Base-by-base conservation (phyloP, 2,888 invertebrate genomes). In the Parnassius orleans region DNA sequence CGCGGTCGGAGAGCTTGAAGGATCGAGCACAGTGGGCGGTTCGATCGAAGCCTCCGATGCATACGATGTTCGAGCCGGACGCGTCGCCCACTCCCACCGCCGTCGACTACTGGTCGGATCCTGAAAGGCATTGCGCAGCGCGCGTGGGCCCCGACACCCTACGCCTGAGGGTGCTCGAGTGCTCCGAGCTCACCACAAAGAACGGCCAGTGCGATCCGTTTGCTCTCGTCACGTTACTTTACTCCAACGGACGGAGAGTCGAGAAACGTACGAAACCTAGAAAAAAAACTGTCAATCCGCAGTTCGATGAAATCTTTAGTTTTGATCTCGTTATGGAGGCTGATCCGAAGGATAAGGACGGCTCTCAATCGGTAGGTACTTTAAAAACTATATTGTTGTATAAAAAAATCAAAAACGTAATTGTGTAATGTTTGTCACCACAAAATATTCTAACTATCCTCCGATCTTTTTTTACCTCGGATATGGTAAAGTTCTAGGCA, bases 121-220 rank as follows among this genome's bases (percentile, higher is more conserved):
- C 90, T 63, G 91, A 91, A 77, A 77, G 91, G 65, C 91, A 91
- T 73, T 90, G 87, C 75, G 81, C 90, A 43, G 87, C 89, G 59
- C 87, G 87, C 67, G 84, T 81, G 53, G 87, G 88, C 3, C 88
- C 87, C 70, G 92, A 92, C 77, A 90, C 88, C 61, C 72, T 92
- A 53, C 90, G 93, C 62, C 93, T 95, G 69, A 93, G 95, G 70
- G 95, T 98, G 65, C 93, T 95, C 70, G 97, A 97, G 86, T 98
- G 97, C 87, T 94, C 95, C 69, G 97, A 98, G 85, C 93, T 98
- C 81, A 96, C 97, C 67, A 95, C 97, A 70, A 96, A 96, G 83
- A 97, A 96, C 87, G 97, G 97, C 73, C 95, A 96, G 75, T 98
- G 98, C 92, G 98, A 98, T 90, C 97, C 98, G 12, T 98, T 95